These are phyloP conservation scores for Chiloscyllium punctatum DNA, from an alignment of 2,797 vertebrate species.

Conservation along the genomic window DNA sequence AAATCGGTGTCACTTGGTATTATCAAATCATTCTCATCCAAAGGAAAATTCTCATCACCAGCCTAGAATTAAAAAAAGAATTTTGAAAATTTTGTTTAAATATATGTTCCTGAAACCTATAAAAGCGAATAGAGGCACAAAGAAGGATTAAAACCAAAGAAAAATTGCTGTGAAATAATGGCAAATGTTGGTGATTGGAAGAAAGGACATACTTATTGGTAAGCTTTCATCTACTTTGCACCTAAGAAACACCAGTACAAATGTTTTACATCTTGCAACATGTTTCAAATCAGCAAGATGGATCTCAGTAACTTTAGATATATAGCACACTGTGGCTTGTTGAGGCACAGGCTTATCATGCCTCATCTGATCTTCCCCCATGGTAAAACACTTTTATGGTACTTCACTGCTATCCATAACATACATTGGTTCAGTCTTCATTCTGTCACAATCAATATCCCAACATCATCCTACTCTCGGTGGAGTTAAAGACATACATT, in stretches of 20 bases:
- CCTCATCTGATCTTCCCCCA: not conserved
- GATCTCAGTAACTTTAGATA: not conserved
- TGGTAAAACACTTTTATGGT: not conserved
- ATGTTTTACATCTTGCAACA: not conserved
- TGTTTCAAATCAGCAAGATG: not conserved
- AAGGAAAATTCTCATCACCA: constrained; percentile 54
- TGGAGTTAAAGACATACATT: too few relatives aligned
- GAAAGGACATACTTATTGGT: not conserved
- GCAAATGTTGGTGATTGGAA: not conserved
- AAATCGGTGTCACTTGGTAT: constrained; percentile 64
- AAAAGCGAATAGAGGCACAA: not conserved
- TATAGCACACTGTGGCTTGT: not conserved
- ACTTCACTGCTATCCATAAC: not conserved
- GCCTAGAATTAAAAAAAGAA: constrained; percentile 51
- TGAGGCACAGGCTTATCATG: not conserved
- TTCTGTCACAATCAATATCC: not conserved
- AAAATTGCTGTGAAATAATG: not conserved
- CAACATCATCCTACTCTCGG: too few relatives aligned
- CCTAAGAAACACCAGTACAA: not conserved
- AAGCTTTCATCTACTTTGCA: not conserved
- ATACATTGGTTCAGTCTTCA: not conserved
- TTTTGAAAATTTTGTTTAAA: not conserved
- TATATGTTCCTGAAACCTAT: not conserved
- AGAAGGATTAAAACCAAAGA: not conserved
- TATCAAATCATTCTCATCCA: constrained; percentile 51